Percentiles rank a stretch among this genome's conserved stretches.
Conservation (phyloP, 2,888 invertebrate species). For the Andrena chrysosceles region DNA sequence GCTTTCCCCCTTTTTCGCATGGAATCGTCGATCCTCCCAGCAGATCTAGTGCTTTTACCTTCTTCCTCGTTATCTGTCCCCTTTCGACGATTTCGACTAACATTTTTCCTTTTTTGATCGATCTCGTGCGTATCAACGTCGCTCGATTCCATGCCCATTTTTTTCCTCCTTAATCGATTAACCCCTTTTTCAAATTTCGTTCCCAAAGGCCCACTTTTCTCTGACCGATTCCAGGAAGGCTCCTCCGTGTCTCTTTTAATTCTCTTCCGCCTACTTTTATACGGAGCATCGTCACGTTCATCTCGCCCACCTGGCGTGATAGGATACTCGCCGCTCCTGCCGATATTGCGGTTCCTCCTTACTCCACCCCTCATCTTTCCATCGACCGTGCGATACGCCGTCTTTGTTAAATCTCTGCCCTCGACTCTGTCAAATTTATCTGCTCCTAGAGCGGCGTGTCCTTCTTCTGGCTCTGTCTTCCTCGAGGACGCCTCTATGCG, state of each 20-base stretch:
- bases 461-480: background rate
- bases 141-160: background rate
- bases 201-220: background rate
- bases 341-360: constrained; percentile 23
- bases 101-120: background rate
- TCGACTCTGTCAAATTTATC: constrained; percentile 34
- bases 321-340: constrained; percentile 20
- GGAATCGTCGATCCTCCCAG: background rate
- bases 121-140: constrained; percentile 12
- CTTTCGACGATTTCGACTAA: too few species aligned
- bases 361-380: background rate
- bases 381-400: background rate
- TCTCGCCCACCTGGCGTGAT: constrained; percentile 38
- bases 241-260: constrained; percentile 30
- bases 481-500: background rate
- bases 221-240: background rate
- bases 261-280: constrained; percentile 32
- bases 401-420: constrained; percentile 33
- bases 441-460: background rate
- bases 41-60: background rate
- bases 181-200: background rate
- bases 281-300: constrained; percentile 53
- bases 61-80: too few species aligned
- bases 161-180: background rate
- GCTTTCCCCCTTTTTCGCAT: background rate